Conservation (phyloP, 2,113 vertebrate genomes). For the Alectura lathami region DNA sequence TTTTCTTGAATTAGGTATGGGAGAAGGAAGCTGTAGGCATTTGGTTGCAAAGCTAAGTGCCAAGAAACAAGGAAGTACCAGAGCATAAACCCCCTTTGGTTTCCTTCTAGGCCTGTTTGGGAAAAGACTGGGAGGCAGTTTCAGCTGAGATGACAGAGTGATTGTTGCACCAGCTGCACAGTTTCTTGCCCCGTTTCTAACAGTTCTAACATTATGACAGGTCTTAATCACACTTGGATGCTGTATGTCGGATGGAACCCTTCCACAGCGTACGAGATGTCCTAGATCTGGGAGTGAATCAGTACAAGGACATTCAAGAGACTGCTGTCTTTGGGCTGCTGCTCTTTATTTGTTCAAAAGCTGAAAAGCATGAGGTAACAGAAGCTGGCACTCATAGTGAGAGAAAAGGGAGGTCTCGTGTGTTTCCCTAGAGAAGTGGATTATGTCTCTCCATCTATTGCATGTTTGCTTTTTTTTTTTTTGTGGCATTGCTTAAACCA, state of each 20-base stretch:
- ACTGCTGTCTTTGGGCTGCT: neutral
- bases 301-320: neutral
- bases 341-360: neutral
- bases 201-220: neutral
- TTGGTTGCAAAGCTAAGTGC: neutral
- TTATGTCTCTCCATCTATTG: neutral
- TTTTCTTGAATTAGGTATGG: neutral
- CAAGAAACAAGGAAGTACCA: neutral
- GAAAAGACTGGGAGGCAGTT: neutral
- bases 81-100: neutral
- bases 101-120: neutral
- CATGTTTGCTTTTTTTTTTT: neutral
- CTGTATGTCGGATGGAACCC: neutral
- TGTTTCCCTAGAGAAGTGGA: neutral
- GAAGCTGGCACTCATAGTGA: neutral
- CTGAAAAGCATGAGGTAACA: neutral
- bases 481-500: neutral
- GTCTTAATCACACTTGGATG: neutral
- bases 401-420: neutral
- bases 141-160: neutral
- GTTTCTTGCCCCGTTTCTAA: neutral
- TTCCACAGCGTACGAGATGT: neutral
- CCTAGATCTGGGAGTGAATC: neutral
- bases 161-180: neutral
- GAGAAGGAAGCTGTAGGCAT: neutral